A percentile compares a stretch with the other conserved stretches of the same genome.
These are phyloP conservation scores for Thumatha senex DNA, from an alignment of 2,888 invertebrate species.

Conservation along the genomic window DNA sequence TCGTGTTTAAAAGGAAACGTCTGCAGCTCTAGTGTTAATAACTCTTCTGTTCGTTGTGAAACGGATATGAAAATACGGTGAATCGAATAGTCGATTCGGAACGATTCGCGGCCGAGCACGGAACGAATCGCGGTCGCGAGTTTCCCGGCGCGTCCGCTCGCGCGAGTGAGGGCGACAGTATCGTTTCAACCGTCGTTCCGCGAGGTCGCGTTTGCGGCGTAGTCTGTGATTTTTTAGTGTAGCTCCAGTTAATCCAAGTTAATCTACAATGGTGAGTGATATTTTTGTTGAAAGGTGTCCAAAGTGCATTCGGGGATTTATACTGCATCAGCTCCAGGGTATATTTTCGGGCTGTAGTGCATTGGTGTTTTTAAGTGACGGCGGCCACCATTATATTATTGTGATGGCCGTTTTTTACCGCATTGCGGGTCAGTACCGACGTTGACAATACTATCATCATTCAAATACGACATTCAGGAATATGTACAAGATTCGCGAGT, in stretches of 20 bases:
- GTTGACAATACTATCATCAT: slow-evolving; percentile 43
- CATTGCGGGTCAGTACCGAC: slow-evolving; percentile 74
- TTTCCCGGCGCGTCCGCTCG: slow-evolving; percentile 77
- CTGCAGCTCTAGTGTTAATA: slow-evolving; percentile 49
- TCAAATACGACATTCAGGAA: slow-evolving; percentile 33
- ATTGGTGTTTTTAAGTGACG: slow-evolving; percentile 81
- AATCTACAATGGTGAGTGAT: slow-evolving; percentile 84
- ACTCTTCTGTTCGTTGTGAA: slow-evolving; percentile 53
- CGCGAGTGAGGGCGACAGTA: slow-evolving; percentile 84
- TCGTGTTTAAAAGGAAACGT: slow-evolving; percentile 58
- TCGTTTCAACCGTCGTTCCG: slow-evolving; percentile 82
- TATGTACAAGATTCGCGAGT: slow-evolving; percentile 32
- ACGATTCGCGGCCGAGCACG: slow-evolving; percentile 71
- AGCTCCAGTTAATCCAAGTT: slow-evolving; percentile 84
- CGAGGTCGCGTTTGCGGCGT: slow-evolving; percentile 82
- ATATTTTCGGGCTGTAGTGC: slow-evolving; percentile 76
- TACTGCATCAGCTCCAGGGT: slow-evolving; percentile 50
- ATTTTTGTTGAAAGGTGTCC: slow-evolving; percentile 68
- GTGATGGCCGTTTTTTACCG: slow-evolving; percentile 83
- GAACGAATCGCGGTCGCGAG: slow-evolving; percentile 75
- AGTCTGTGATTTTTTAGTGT: slow-evolving; percentile 84
- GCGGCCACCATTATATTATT: slow-evolving; percentile 83
- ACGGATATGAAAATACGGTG: slow-evolving; percentile 74
- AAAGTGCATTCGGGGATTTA: slow-evolving; percentile 66
- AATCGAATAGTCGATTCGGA: slow-evolving; percentile 76